These are phyloP conservation scores for Drosophila bifasciata DNA, from an alignment of 1,140 invertebrate species.

Conservation along the genomic window DNA sequence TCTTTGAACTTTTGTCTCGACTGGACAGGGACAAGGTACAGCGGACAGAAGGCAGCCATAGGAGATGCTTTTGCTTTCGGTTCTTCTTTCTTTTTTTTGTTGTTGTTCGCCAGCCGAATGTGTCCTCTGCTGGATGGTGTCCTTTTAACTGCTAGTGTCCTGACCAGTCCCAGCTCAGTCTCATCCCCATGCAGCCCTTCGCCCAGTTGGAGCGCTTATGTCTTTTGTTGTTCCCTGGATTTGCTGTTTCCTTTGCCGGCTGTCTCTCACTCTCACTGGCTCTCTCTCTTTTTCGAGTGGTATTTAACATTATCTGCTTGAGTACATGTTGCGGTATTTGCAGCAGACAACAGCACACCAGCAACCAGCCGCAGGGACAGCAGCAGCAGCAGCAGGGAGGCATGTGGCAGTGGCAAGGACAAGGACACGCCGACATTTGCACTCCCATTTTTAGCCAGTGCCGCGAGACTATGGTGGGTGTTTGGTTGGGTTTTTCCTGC, in stretches of 20 bases:
- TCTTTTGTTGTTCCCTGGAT: conserved; percentile 80
- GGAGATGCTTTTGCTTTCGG: conserved; percentile 65
- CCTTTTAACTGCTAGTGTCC: conserved; percentile 67
- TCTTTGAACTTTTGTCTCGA: conserved; percentile 76
- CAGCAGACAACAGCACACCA: conserved; percentile 68
- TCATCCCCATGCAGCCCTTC: neutral
- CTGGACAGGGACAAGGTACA: conserved; percentile 37
- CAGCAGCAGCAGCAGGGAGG: conserved; percentile 4
- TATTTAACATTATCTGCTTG: conserved; percentile 83
- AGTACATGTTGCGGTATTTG: conserved; percentile 83
- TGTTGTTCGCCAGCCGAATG: conserved; percentile 62
- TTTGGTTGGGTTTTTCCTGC: conserved; percentile 2
- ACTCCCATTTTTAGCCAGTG: conserved; percentile 43
- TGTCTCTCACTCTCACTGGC: neutral
- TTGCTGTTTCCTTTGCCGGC: conserved; percentile 70
- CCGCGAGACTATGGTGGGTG: neutral
- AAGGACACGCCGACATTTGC: conserved; percentile 70
- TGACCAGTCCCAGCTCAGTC: neutral
- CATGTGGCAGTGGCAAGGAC: conserved; percentile 38
- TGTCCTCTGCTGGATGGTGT: conserved; percentile 68
- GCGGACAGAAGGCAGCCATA: conserved; percentile 7
- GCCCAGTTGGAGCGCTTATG: conserved; percentile 67
- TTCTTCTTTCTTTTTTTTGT: conserved; percentile 36
- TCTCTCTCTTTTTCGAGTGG: conserved; percentile 64
- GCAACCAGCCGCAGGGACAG: conserved; percentile 25